These are phyloP conservation scores for Sardina pilchardus DNA, from an alignment of 2,113 vertebrate species.

Conservation along the genomic window DNA sequence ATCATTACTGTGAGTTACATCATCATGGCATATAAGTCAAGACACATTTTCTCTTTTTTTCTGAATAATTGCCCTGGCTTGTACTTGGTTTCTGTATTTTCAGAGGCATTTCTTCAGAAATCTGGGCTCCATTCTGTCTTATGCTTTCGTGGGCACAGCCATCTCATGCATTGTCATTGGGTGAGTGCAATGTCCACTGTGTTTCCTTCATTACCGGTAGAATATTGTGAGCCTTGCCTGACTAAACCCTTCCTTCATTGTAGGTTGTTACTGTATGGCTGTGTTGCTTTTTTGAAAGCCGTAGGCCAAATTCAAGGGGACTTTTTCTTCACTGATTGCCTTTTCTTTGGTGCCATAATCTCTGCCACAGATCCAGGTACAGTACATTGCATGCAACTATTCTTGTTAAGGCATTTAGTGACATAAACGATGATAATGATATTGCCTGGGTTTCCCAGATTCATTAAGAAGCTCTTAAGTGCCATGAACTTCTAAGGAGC, in stretches of 20 bases:
- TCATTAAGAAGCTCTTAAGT: too few species aligned
- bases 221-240: not conserved
- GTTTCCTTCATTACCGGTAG: not conserved
- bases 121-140: conserved; percentile 91
- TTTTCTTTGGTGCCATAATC: conserved; percentile 93
- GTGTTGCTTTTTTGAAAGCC: conserved; percentile 89
- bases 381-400: conserved; percentile 58
- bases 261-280: conserved; percentile 89
- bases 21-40: too few species aligned
- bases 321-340: conserved; percentile 96
- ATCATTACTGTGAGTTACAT: too few species aligned
- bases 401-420: not conserved
- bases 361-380: conserved; percentile 96
- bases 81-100: conserved; percentile 30
- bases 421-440: not conserved
- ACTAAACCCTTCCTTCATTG: conserved; percentile 38
- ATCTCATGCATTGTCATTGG: conserved; percentile 93
- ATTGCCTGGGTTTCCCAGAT: too few species aligned
- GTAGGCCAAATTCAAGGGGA: conserved; percentile 87
- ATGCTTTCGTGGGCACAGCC: conserved; percentile 92
- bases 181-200: conserved; percentile 69
- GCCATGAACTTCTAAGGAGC: too few species aligned
- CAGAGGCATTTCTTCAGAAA: conserved; percentile 98
- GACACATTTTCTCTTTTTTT: not conserved
- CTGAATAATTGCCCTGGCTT: not conserved